These are phyloP conservation scores for Chlorodrepanis virens DNA, from an alignment of 2,113 vertebrate species.

Conservation along the genomic window DNA sequence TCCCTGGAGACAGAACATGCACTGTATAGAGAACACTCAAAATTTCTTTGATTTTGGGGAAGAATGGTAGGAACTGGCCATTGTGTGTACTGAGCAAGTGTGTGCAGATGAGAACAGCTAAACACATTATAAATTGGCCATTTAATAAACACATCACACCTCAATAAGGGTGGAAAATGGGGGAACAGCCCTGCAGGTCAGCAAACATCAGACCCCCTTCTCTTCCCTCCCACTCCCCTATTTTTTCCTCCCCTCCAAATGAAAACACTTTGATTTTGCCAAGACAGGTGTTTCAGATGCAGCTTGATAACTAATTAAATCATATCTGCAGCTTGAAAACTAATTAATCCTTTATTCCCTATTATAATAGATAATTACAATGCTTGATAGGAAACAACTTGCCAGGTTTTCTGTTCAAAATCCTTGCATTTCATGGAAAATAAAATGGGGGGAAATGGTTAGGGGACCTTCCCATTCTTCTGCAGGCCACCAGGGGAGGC, in stretches of 20 bases:
- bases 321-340: constrained; percentile 68
- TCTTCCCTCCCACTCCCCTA: not conserved
- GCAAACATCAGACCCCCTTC: not conserved
- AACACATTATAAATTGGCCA: not conserved
- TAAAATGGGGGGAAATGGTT: not conserved
- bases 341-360: constrained; percentile 71
- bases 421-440: not conserved
- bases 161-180: not conserved
- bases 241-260: not conserved
- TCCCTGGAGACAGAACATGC: not conserved
- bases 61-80: not conserved
- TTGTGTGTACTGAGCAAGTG: not conserved
- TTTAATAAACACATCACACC: not conserved
- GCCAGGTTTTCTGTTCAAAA: constrained; percentile 53
- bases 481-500: not conserved
- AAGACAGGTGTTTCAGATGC: constrained; percentile 64
- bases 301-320: constrained; percentile 70
- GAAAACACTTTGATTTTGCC: constrained; percentile 34
- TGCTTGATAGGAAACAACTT: constrained; percentile 60
- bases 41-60: not conserved
- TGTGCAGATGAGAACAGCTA: not conserved
- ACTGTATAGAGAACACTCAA: not conserved
- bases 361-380: constrained; percentile 68
- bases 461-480: not conserved
- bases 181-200: rapidly evolving